Base-by-base conservation (phyloP, 1,140 invertebrate genomes). In the Adoxophyes honmai region DNA sequence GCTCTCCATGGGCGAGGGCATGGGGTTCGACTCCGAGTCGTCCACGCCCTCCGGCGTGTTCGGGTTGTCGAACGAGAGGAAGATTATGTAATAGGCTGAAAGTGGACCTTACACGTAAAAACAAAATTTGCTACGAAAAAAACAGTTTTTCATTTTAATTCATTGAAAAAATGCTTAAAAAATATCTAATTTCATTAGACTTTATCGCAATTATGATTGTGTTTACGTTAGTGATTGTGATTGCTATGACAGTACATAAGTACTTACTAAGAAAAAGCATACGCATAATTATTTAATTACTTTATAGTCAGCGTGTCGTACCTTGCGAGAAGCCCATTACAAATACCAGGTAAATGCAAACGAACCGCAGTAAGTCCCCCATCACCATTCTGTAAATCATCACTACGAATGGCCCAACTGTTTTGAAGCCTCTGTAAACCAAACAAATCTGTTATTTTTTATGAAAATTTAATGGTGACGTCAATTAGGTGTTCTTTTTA, bases 361-460 rank as follows among this genome's bases (percentile, higher is more conserved):
- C 97, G 87, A 99, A 99, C 68, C 98, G 91, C 5, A 99, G 87
- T 11, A 99, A 87, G 89, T 99, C 98, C 60, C 97, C 97, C 91
- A 96, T 95, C 14, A 99, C 95, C 97, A 99, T 99, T 65, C 97
- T 93, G 88, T 99, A 99, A 63, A 99, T 98, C 98, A 99, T 99
- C 52, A 99, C 97, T 4, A 99, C 98, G 92, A 99, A 99, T 5
- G 98, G 98, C 0, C 98, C 98, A 0, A 99, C 97, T 0, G 98
- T 98, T 81, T 98, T 98, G 81, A 99, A 98, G 16, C 98, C 98
- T 75, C 98, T 97, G 81, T 4, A 65, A 59, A 91, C 89, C 78
- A 61, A 9, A 38, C 9, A 44, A 36, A 60, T 39, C 5, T 1
- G 9, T 48, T 53, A 44, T 10, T 13, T 44, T 34, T 33, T n/a